These are phyloP conservation scores for Drosophila persimilis DNA, from an alignment of 1,140 invertebrate species.

Conservation along the genomic window DNA sequence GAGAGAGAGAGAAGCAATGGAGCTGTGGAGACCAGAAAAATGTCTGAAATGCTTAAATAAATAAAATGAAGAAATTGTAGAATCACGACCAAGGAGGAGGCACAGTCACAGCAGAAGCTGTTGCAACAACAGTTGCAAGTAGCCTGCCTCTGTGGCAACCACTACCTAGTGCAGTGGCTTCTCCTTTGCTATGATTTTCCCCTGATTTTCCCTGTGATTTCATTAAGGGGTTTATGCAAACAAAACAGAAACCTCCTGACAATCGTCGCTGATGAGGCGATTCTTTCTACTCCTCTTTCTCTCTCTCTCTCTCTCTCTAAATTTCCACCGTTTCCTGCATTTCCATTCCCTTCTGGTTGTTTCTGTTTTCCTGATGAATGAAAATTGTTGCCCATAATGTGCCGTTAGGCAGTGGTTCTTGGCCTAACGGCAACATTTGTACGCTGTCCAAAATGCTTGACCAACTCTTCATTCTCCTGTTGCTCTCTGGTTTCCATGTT, in stretches of 20 bases:
- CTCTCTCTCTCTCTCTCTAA: not conserved
- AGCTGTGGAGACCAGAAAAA: conserved; percentile 56
- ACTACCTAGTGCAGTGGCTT: not conserved
- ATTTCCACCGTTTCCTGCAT: too few relatives aligned
- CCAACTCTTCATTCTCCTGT: conserved; percentile 22
- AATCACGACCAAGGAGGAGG: conserved; percentile 66
- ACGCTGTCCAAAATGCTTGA: conserved; percentile 59
- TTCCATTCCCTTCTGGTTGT: too few relatives aligned
- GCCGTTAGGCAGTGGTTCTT: conserved; percentile 43
- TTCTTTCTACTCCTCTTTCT: conserved; percentile 7
- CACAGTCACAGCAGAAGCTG: conserved; percentile 27
- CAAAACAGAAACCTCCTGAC: conserved; percentile 21
- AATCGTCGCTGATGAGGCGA: conserved; percentile 34
- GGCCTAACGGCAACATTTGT: conserved; percentile 68
- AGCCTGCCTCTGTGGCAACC: conserved; percentile 1
- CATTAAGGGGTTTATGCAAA: conserved; percentile 42
- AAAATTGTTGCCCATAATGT: conserved; percentile 53
- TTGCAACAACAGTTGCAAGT: conserved; percentile 15
- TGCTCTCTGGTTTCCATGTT: conserved; percentile 17
- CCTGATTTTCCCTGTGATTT: conserved; percentile 27
- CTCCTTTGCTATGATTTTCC: conserved; percentile 29
- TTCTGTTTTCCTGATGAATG: conserved; percentile 49
- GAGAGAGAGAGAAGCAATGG: conserved; percentile 12
- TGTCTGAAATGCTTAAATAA: conserved; percentile 78
- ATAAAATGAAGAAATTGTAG: conserved; percentile 80